A percentile compares a stretch with the other conserved stretches of the same genome.
phyloP scores from a whole-genome alignment of 1,140 invertebrate species.

The Drosophila bocqueti region DNA sequence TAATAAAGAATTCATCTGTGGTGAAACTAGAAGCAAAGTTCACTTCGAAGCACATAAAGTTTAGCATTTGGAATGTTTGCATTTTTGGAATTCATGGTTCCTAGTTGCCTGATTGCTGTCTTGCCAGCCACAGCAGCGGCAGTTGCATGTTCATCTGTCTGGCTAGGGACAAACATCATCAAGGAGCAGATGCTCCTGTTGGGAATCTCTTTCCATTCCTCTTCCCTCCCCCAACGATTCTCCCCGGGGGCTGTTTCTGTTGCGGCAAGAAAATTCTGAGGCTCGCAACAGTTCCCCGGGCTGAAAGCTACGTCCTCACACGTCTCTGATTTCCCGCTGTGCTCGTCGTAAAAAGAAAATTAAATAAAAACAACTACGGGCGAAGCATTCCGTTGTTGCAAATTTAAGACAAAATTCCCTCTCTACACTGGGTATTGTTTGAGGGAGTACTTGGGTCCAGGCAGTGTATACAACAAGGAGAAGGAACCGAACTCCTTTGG shows the following conservation, averaged over 20 bases:
- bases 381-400: slow-evolving; percentile 52
- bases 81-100: slow-evolving; percentile 39
- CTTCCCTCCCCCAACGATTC: slow-evolving; percentile 5
- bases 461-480: slow-evolving; percentile 3
- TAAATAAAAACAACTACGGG: slow-evolving; percentile 78
- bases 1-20: slow-evolving; percentile 45
- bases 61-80: slow-evolving; percentile 33
- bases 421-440: slow-evolving; percentile 13
- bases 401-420: slow-evolving; percentile 64
- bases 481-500: not conserved
- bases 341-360: slow-evolving; percentile 70
- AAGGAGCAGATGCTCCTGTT: slow-evolving; percentile 35
- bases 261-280: slow-evolving; percentile 46
- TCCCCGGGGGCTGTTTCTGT: slow-evolving; percentile 21
- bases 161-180: slow-evolving; percentile 48
- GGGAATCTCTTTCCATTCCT: slow-evolving; percentile 15
- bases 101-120: slow-evolving; percentile 46
- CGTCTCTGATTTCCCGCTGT: slow-evolving; percentile 37
- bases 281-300: slow-evolving; percentile 30
- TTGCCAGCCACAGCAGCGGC: slow-evolving; percentile 32
- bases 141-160: slow-evolving; percentile 63
- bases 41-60: slow-evolving; percentile 26
- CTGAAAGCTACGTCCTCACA: not conserved
- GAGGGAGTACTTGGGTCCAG: not conserved
- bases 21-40: slow-evolving; percentile 21